These are phyloP conservation scores for Drosophila stalkeri DNA, from an alignment of 2,888 invertebrate genomes.

Conservation along the genomic window DNA sequence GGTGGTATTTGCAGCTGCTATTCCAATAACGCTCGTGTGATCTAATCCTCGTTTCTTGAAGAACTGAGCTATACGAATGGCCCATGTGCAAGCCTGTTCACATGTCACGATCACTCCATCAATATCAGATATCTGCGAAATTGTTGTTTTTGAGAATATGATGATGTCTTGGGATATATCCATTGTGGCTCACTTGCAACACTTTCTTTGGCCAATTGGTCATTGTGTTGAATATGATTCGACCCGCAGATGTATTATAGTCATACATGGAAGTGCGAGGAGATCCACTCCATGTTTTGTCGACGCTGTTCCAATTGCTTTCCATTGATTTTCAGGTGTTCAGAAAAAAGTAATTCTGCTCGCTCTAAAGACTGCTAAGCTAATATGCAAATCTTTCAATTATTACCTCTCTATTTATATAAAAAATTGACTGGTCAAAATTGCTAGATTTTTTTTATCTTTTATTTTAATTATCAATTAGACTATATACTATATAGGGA, in stretches of 20 bases:
- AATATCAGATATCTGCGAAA: constrained; percentile 61
- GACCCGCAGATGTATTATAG: background rate
- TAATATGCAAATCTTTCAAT: constrained; percentile 2
- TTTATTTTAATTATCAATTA: background rate
- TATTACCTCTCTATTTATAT: background rate
- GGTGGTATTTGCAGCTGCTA: constrained; percentile 46
- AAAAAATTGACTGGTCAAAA: background rate
- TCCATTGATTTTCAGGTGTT: constrained; percentile 5
- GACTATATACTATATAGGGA: background rate
- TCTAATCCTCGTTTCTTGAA: constrained; percentile 55
- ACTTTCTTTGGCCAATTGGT: background rate
- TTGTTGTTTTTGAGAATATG: background rate
- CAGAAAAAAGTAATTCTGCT: background rate
- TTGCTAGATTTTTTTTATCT: background rate
- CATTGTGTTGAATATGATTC: background rate
- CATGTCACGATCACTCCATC: constrained; percentile 58
- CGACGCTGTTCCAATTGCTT: constrained; percentile 14
- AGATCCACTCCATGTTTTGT: constrained; percentile 1
- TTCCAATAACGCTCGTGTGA: constrained; percentile 66
- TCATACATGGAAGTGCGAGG: background rate
- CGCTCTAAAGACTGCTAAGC: background rate
- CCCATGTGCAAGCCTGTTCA: constrained; percentile 52
- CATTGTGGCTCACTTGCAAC: background rate
- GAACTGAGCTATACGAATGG: constrained; percentile 63
- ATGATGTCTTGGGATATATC: background rate